These are phyloP conservation scores for Sciurus carolinensis DNA, from an alignment of 2,797 vertebrate genomes.

Conservation along the genomic window DNA sequence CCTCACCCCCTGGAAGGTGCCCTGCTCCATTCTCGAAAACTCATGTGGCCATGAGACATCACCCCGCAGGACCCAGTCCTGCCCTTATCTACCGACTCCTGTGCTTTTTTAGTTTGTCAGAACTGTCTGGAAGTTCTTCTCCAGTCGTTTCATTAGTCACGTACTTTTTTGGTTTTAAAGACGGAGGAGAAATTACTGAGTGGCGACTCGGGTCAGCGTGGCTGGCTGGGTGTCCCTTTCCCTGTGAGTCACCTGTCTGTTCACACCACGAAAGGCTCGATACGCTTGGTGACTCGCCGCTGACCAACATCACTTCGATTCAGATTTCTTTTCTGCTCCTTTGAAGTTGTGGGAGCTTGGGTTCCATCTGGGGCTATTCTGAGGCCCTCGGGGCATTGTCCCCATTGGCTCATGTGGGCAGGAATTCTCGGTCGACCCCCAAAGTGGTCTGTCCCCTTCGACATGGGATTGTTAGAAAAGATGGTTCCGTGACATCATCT, in stretches of 20 bases:
- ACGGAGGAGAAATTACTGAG: slow-evolving; percentile 31
- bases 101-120: slow-evolving; percentile 13
- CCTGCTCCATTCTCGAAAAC: background rate
- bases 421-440: background rate
- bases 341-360: background rate
- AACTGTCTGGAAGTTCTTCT: slow-evolving; percentile 57
- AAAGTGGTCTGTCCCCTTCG: background rate
- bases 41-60: background rate
- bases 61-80: background rate
- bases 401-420: background rate
- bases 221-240: background rate
- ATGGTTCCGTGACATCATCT: background rate
- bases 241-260: slow-evolving; percentile 75
- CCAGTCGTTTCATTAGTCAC: slow-evolving; percentile 71
- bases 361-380: background rate
- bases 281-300: slow-evolving; percentile 4
- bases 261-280: background rate
- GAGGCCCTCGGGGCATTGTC: background rate
- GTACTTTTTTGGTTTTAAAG: slow-evolving; percentile 48
- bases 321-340: slow-evolving; percentile 45
- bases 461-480: background rate
- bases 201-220: slow-evolving; percentile 51
- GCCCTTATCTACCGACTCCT: background rate
- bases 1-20: background rate
- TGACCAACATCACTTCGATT: background rate